Base-by-base conservation (phyloP, 2,113 vertebrate species). In the Nothobranchius kuhntae region DNA sequence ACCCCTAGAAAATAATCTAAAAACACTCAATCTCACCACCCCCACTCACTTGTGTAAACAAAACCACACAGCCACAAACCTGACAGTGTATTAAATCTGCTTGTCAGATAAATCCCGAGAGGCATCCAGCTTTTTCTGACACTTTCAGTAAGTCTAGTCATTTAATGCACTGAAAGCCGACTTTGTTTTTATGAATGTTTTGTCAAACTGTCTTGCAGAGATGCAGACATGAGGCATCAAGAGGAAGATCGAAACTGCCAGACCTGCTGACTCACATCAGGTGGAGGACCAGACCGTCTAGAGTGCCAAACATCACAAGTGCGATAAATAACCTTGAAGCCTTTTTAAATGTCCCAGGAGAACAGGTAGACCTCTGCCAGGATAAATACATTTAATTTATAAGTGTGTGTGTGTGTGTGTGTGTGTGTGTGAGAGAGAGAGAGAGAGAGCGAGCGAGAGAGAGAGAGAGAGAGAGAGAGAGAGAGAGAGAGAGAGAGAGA, bases 31-130 rank as follows among this genome's bases (percentile, higher is more conserved):
- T 51, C 51, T 60, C 50, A 36, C 36, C 60, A 61, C 15, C 40
- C 81, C 45, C 59, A 12, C 73, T 73, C 53, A 69, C 81, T 9
- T 53, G 40, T 58, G 14, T 44, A 60, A 60, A 50, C 26, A 71
- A 13, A 38, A 69, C 52, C 68, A 67, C 53, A 78, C 78, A 53
- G 30, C 54, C 30, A 63, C 73, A 50, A 40, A 10, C 14, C 48
- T 65, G 12, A 21, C 47, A 26, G 13, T 9, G 42, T 60, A 60
- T 61, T 80, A 48, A 69, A 66, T 54, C 9, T 24, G n/a, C 12
- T 46, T 26, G 45, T 65, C 30, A 58, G 40, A 57, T 36, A 51
- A 46, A 26, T 54, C 68, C 24, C 5, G 5, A 9, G 55, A 9
- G 55, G 40, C 56, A 17, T 10, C n/a, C 17, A n/a, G 52, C 10